Conservation (phyloP, 2,888 invertebrate genomes). For the Neoitamus cyanurus region DNA sequence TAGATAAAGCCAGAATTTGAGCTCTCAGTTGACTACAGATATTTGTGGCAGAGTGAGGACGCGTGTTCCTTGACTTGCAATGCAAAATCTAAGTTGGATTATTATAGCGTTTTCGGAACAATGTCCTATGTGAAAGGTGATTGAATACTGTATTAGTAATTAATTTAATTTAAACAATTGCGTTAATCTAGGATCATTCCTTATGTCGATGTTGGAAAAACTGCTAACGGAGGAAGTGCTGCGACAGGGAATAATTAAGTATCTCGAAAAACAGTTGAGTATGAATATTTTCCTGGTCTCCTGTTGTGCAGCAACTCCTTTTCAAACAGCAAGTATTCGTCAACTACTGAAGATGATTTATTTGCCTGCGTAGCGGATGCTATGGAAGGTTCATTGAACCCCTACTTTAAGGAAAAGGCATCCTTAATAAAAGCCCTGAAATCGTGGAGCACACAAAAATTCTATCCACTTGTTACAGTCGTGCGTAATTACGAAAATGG, state of each 20-base stretch:
- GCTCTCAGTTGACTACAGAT: background rate
- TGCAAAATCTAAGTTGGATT: background rate
- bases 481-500: slow-evolving; percentile 66
- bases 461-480: slow-evolving; percentile 71
- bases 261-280: slow-evolving; percentile 54
- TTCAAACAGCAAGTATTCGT: background rate
- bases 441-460: slow-evolving; percentile 73
- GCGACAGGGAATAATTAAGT: slow-evolving; percentile 54
- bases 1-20: background rate
- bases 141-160: background rate
- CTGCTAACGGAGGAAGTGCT: background rate
- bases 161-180: background rate
- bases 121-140: background rate
- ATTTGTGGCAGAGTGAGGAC: background rate
- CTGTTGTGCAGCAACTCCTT: too few relatives aligned
- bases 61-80: background rate
- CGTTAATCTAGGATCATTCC: background rate
- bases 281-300: slow-evolving; percentile 25
- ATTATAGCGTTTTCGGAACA: background rate
- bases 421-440: slow-evolving; percentile 69
- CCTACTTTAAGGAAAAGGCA: slow-evolving; percentile 55
- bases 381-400: slow-evolving; percentile 55
- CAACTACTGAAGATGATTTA: slow-evolving; percentile 59
- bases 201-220: background rate
- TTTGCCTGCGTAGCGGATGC: slow-evolving; percentile 59